Percentiles rank a stretch among this genome's conserved stretches.
phyloP scores from a whole-genome alignment of 2,888 invertebrate genomes.

The Agrochola litura region DNA sequence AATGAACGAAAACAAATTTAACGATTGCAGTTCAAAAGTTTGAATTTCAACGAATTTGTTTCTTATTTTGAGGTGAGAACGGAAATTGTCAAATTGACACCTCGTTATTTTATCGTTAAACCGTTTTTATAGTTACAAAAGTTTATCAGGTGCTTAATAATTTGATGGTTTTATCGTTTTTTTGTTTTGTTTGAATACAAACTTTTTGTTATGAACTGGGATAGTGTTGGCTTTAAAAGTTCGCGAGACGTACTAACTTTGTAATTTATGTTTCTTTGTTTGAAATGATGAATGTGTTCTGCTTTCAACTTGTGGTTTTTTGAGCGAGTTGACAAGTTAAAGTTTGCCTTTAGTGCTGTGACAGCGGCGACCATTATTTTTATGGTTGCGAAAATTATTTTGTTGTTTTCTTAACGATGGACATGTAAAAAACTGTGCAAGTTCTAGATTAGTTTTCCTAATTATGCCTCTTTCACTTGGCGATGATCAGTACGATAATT shows the following conservation, averaged over 20 bases:
- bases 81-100: conserved; percentile 54
- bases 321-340: conserved; percentile 50
- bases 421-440: background rate
- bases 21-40: conserved; percentile 45
- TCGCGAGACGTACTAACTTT: conserved; percentile 66
- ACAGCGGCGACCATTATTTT: conserved; percentile 50
- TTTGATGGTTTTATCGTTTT: conserved; percentile 46
- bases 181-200: conserved; percentile 42
- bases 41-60: conserved; percentile 52
- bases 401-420: conserved; percentile 23
- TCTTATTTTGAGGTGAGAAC: conserved; percentile 47
- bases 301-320: conserved; percentile 57
- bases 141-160: conserved; percentile 63
- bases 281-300: conserved; percentile 58
- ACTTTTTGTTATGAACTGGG: conserved; percentile 43
- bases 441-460: background rate
- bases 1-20: conserved; percentile 66
- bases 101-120: conserved; percentile 48
- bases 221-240: conserved; percentile 54
- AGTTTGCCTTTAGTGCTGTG: conserved; percentile 50
- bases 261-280: conserved; percentile 82
- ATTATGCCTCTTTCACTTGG: background rate
- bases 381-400: conserved; percentile 13
- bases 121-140: conserved; percentile 54
- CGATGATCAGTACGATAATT: background rate